These are phyloP conservation scores for Sebastes iracundus DNA, from an alignment of 2,797 vertebrate species.

Conservation along the genomic window DNA sequence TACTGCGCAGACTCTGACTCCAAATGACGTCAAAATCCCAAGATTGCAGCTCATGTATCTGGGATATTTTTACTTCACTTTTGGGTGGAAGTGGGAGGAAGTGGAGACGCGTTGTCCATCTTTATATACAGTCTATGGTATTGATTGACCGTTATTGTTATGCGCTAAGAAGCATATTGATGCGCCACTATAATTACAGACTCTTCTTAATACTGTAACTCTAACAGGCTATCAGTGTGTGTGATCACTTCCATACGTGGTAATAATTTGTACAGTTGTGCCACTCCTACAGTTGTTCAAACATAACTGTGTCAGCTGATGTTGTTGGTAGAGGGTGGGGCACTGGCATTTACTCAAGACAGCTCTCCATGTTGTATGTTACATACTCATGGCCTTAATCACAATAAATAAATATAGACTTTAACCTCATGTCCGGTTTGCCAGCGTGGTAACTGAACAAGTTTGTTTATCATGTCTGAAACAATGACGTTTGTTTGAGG, in stretches of 20 bases:
- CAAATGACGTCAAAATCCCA: no score
- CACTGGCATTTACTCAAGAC: constrained; percentile 7
- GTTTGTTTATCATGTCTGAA: background rate
- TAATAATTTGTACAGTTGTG: constrained; percentile 10
- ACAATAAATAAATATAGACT: constrained; percentile 41
- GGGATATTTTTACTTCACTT: no score
- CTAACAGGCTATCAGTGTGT: background rate
- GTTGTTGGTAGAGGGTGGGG: constrained; percentile 44
- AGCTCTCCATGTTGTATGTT: background rate
- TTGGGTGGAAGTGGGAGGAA: no score
- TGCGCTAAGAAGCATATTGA: background rate
- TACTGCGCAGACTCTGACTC: no score
- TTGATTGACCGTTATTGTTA: background rate
- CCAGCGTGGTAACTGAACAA: background rate
- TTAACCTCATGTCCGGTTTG: constrained; percentile 45
- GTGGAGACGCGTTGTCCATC: no score
- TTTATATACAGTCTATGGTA: no score
- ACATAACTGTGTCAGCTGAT: constrained; percentile 14
- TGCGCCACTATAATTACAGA: background rate
- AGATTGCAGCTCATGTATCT: no score
- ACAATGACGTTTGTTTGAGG: background rate
- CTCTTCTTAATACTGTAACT: background rate
- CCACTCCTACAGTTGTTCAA: constrained; percentile 55
- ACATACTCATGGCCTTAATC: background rate
- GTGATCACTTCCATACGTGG: background rate